Percentiles rank a stretch among this genome's conserved stretches.
phyloP scores from a whole-genome alignment of 2,888 invertebrate species.

The Leptinotarsa haldemani region DNA sequence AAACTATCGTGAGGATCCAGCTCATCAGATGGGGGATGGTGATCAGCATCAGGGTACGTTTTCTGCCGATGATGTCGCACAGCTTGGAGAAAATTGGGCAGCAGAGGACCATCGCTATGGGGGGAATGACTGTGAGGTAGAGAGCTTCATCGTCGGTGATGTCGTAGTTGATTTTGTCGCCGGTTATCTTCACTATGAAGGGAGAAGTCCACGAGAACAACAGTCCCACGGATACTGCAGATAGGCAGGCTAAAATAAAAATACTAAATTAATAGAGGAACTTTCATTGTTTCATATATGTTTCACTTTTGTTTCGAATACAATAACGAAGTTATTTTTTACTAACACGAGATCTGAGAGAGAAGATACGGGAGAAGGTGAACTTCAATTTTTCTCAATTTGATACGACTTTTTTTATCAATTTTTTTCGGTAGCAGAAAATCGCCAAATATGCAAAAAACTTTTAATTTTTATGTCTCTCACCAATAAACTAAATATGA shows the following conservation, averaged over 20 bases:
- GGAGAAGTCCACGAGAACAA: constrained; percentile 59
- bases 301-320: no score
- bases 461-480: no score
- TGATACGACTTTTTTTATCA: no score
- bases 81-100: constrained; percentile 52
- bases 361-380: no score
- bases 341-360: no score
- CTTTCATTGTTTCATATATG: no score
- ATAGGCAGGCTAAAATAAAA: constrained; percentile 47
- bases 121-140: constrained; percentile 59
- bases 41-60: constrained; percentile 53
- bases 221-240: constrained; percentile 52
- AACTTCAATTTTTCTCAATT: no score
- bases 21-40: constrained; percentile 53
- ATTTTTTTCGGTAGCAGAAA: no score
- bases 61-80: constrained; percentile 56
- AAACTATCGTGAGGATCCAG: constrained; percentile 51
- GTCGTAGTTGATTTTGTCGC: constrained; percentile 54
- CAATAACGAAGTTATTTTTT: no score
- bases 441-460: no score
- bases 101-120: constrained; percentile 53
- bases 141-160: constrained; percentile 60
- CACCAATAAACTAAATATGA: no score
- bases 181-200: constrained; percentile 57
- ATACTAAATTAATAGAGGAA: background rate